Evolutionary conservation across 2,888 invertebrate genomes (phyloP).

Genomic region (Mythimna lalbum): DNA sequence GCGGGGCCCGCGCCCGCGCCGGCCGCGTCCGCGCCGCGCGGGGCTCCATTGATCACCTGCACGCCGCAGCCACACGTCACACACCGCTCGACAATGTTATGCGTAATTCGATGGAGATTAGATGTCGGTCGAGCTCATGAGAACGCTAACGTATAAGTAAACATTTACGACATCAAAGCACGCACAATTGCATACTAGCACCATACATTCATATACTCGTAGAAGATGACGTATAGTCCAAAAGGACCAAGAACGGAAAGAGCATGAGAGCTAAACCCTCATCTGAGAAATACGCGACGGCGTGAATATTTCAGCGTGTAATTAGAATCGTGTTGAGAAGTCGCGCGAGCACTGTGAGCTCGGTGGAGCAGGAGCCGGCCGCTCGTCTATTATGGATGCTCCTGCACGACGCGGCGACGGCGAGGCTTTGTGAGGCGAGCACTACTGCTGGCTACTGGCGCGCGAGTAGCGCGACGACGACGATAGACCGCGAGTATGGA

Average conservation of each 20-base stretch:
- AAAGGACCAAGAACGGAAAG: constrained; percentile 41
- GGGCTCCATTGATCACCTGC: constrained; percentile 87
- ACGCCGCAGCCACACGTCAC: constrained; percentile 55
- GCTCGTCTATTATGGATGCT: constrained; percentile 80
- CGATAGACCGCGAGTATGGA: constrained; percentile 26
- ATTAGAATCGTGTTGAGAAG: constrained; percentile 75
- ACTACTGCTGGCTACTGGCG: constrained; percentile 13
- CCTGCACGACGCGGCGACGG: constrained; percentile 66
- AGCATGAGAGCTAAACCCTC: constrained; percentile 24
- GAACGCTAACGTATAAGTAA: neutral
- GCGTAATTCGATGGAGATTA: constrained; percentile 12
- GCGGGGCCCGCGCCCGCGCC: constrained; percentile 68
- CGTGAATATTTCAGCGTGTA: constrained; percentile 82
- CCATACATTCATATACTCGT: neutral
- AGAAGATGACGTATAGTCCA: constrained; percentile 7
- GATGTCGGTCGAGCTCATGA: constrained; percentile 25
- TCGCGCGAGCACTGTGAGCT: constrained; percentile 56
- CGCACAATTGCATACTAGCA: neutral
- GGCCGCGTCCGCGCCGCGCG: constrained; percentile 69
- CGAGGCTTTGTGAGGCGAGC: constrained; percentile 39
- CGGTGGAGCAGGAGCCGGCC: constrained; percentile 64
- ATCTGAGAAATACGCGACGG: constrained; percentile 41
- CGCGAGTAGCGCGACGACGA: constrained; percentile 13
- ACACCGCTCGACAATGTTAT: constrained; percentile 35
- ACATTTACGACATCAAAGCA: neutral